Evolutionary conservation across 1,140 invertebrate species (phyloP).

Genomic region (Tetraneura akinire): DNA sequence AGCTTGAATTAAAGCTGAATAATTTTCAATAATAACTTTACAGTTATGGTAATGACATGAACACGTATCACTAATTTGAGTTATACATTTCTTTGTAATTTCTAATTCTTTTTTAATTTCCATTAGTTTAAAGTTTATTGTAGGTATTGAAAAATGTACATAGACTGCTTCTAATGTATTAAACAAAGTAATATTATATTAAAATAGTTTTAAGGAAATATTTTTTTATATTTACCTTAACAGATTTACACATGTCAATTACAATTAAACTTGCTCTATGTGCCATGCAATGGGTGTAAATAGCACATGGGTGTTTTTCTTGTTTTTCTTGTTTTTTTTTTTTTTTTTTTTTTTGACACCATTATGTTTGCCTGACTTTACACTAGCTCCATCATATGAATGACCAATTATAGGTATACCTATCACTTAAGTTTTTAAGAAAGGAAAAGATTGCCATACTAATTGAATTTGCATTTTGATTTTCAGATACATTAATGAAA

Average conservation of each 20-base stretch:
- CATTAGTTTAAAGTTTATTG: background rate
- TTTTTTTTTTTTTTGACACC: too few relatives aligned
- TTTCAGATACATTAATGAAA: slow-evolving; percentile 1
- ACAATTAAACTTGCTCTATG: slow-evolving; percentile 13
- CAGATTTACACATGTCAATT: background rate
- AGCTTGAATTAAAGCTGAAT: background rate
- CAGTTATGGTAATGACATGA: slow-evolving; percentile 7
- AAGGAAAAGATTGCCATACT: background rate
- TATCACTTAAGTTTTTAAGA: background rate
- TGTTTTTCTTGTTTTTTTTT: slow-evolving; percentile 42
- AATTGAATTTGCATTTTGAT: background rate
- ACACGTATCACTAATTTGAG: background rate
- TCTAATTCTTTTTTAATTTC: background rate
- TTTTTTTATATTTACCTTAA: slow-evolving; percentile 17
- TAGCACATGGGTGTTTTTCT: slow-evolving; percentile 45
- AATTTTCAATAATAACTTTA: slow-evolving; percentile 1
- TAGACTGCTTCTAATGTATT: slow-evolving; percentile 3
- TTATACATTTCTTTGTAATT: background rate
- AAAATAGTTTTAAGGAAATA: background rate
- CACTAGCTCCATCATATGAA: slow-evolving; percentile 52
- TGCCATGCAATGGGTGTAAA: slow-evolving; percentile 52
- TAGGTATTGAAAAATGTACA: background rate
- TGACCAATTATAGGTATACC: slow-evolving; percentile 30
- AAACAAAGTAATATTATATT: background rate
- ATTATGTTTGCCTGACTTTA: slow-evolving; percentile 48